Evolutionary conservation across 2,888 invertebrate genomes (phyloP).

Genomic region (Glyphotaelius pellucidus): DNA sequence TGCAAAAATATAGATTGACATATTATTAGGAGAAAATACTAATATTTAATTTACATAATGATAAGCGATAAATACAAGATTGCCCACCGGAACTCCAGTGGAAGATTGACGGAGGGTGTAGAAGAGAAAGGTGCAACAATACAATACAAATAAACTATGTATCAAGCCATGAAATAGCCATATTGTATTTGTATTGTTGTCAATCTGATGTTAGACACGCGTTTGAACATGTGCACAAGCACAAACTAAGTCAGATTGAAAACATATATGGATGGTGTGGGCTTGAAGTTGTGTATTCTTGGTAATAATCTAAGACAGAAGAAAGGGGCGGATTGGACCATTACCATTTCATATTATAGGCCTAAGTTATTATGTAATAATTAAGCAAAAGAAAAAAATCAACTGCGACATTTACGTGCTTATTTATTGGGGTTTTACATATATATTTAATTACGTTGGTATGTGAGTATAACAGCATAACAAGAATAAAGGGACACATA

Average conservation of each 20-base stretch:
- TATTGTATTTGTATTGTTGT: not conserved
- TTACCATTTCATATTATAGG: not conserved
- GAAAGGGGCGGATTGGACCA: not conserved
- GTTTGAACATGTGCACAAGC: not conserved
- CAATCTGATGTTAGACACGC: not conserved
- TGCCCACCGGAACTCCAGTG: not conserved
- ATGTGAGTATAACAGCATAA: no score
- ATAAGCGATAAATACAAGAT: not conserved
- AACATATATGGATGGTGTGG: not conserved
- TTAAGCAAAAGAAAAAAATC: no score
- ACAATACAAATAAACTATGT: not conserved
- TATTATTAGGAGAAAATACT: no score
- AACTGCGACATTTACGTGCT: no score
- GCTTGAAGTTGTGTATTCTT: not conserved
- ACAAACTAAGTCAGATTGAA: not conserved
- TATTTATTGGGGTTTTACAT: no score
- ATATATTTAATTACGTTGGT: no score
- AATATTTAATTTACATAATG: no score
- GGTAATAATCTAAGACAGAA: not conserved
- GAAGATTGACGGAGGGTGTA: not conserved
- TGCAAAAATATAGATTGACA: no score
- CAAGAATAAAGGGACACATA: no score
- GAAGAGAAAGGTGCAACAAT: not conserved
- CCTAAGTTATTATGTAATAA: no score
- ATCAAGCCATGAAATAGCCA: not conserved